Percentiles rank a stretch among this genome's conserved stretches.
phyloP scores from a whole-genome alignment of 2,888 invertebrate genomes.

The Pristionchus fissidentatus region DNA sequence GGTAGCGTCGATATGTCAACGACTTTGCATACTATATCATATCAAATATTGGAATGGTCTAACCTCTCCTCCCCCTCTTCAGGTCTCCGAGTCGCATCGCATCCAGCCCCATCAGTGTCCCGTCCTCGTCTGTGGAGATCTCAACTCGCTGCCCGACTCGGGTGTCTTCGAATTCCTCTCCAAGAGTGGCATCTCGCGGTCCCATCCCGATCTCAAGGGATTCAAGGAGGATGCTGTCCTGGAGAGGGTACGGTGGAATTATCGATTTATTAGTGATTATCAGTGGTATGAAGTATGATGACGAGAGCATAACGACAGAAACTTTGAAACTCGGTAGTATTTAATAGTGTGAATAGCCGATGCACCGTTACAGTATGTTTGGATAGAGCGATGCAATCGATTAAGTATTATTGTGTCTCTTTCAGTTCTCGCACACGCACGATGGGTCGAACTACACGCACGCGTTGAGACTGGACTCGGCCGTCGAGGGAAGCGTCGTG shows the following conservation, averaged over 20 bases:
- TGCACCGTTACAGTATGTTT: too few relatives aligned
- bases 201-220: constrained; percentile 96
- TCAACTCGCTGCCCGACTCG: constrained; percentile 97
- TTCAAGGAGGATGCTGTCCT: constrained; percentile 78
- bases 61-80: too few relatives aligned
- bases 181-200: constrained; percentile 89
- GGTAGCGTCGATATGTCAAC: neutral
- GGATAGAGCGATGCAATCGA: constrained; percentile 23
- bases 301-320: too few relatives aligned
- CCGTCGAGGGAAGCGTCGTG: constrained; percentile 95
- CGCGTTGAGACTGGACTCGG: constrained; percentile 93
- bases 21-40: too few relatives aligned
- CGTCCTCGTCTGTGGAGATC: constrained; percentile 94
- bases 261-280: neutral
- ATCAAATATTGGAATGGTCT: too few relatives aligned
- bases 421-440: constrained; percentile 51
- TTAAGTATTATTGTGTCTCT: constrained; percentile 5
- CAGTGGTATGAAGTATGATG: neutral
- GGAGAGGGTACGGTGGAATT: constrained; percentile 56
- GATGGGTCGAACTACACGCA: constrained; percentile 83
- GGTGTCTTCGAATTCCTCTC: constrained; percentile 96
- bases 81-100: constrained; percentile 83
- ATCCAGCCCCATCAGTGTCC: constrained; percentile 86
- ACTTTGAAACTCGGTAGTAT: too few relatives aligned
- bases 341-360: too few relatives aligned